phyloP scores from a whole-genome alignment of 1,140 invertebrate genomes.

The Trissolcus basalis region DNA sequence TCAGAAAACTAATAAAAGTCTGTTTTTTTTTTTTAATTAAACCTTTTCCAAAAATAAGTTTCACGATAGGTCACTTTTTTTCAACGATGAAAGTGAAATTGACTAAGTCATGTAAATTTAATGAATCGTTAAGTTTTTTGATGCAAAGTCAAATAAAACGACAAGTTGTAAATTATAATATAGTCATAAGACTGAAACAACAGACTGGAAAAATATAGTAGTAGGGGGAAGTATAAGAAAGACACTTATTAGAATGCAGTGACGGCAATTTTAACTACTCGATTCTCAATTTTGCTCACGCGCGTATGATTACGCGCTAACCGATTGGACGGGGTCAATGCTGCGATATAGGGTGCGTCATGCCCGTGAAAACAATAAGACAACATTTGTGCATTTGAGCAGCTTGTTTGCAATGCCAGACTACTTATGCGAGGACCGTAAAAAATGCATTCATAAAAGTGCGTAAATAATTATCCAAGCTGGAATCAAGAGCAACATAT shows the following conservation, averaged over 20 bases:
- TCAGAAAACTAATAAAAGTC: too few species aligned
- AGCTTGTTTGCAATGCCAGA: slow-evolving; percentile 24
- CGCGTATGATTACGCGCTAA: slow-evolving; percentile 35
- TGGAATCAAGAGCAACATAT: slow-evolving; percentile 11
- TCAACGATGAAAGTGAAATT: too few species aligned
- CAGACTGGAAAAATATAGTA: too few species aligned
- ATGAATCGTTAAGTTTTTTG: too few species aligned
- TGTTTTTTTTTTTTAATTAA: too few species aligned
- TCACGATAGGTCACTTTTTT: too few species aligned
- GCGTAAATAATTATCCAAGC: slow-evolving; percentile 13
- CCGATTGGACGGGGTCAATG: slow-evolving; percentile 50
- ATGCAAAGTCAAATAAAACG: too few species aligned
- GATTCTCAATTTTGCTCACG: slow-evolving; percentile 34
- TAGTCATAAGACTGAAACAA: too few species aligned
- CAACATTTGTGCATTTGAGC: slow-evolving; percentile 30
- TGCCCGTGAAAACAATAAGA: slow-evolving; percentile 37
- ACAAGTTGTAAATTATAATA: too few species aligned
- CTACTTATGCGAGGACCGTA: slow-evolving; percentile 18
- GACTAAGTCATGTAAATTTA: too few species aligned
- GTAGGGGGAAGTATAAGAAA: background rate
- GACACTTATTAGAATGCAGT: slow-evolving; percentile 17
- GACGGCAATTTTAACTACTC: slow-evolving; percentile 5
- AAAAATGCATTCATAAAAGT: slow-evolving; percentile 34
- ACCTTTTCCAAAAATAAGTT: too few species aligned
- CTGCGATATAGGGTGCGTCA: slow-evolving; percentile 35